phyloP scores from a whole-genome alignment of 2,888 invertebrate genomes.

The Stenurella melanura region DNA sequence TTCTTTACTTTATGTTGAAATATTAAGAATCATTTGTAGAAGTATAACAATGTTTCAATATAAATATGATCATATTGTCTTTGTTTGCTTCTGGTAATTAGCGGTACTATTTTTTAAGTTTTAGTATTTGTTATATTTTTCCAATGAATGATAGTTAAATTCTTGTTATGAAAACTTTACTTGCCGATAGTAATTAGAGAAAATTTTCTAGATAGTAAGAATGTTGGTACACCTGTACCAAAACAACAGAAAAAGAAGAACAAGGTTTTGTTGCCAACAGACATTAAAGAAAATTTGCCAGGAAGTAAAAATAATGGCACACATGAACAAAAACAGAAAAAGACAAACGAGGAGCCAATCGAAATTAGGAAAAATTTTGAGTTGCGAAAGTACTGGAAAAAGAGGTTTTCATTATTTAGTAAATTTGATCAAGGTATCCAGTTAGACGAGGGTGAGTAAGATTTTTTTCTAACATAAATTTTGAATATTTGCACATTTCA shows the following conservation, averaged over 20 bases:
- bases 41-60: no score
- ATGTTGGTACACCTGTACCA: slow-evolving; percentile 39
- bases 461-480: neutral
- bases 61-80: no score
- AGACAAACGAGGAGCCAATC: slow-evolving; percentile 73
- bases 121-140: no score
- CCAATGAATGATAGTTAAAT: slow-evolving; percentile 36
- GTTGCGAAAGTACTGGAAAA: slow-evolving; percentile 90
- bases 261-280: slow-evolving; percentile 75
- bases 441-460: slow-evolving; percentile 83
- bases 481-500: neutral
- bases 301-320: slow-evolving; percentile 40
- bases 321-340: slow-evolving; percentile 59
- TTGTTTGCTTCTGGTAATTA: no score
- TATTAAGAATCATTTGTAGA: no score
- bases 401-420: slow-evolving; percentile 91
- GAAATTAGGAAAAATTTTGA: slow-evolving; percentile 80
- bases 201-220: slow-evolving; percentile 36
- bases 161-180: no score
- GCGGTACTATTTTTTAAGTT: no score
- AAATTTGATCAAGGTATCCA: slow-evolving; percentile 93
- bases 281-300: slow-evolving; percentile 78
- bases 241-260: slow-evolving; percentile 67
- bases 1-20: no score
- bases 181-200: neutral